phyloP scores from a whole-genome alignment of 1,140 invertebrate genomes.

The Trachelipus rathkii region DNA sequence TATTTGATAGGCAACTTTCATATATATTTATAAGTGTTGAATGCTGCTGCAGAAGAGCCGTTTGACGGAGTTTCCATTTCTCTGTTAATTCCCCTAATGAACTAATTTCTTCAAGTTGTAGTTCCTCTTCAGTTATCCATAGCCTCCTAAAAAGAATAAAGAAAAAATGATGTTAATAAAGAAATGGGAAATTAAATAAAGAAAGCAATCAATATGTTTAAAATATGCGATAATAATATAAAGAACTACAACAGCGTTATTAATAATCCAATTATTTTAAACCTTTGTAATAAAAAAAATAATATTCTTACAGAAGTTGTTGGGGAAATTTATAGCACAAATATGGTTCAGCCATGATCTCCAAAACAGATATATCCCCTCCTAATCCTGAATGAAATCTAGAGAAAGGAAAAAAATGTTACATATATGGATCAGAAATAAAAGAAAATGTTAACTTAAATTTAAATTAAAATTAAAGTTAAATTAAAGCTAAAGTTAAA shows the following conservation, averaged over 20 bases:
- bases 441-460: no score
- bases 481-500: no score
- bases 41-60: slow-evolving; percentile 76
- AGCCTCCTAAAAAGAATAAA: slow-evolving; percentile 60
- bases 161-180: no score
- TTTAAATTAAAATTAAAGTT: no score
- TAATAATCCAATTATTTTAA: slow-evolving; percentile 19
- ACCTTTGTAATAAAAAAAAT: neutral
- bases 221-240: slow-evolving; percentile 8
- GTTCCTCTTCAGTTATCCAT: slow-evolving; percentile 88
- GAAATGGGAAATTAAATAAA: neutral
- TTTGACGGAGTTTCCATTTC: slow-evolving; percentile 75
- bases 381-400: slow-evolving; percentile 84
- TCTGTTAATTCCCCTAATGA: slow-evolving; percentile 79
- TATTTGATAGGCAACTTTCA: slow-evolving; percentile 73
- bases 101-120: slow-evolving; percentile 78
- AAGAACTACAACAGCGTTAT: slow-evolving; percentile 1
- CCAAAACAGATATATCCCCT: slow-evolving; percentile 85
- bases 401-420: slow-evolving; percentile 48
- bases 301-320: slow-evolving; percentile 73
- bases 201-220: neutral
- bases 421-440: no score
- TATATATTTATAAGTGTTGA: slow-evolving; percentile 77
- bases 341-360: slow-evolving; percentile 87
- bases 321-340: slow-evolving; percentile 80